Evolutionary conservation across 2,113 vertebrate species (phyloP).

Genomic region (Mystacornis crossleyi): DNA sequence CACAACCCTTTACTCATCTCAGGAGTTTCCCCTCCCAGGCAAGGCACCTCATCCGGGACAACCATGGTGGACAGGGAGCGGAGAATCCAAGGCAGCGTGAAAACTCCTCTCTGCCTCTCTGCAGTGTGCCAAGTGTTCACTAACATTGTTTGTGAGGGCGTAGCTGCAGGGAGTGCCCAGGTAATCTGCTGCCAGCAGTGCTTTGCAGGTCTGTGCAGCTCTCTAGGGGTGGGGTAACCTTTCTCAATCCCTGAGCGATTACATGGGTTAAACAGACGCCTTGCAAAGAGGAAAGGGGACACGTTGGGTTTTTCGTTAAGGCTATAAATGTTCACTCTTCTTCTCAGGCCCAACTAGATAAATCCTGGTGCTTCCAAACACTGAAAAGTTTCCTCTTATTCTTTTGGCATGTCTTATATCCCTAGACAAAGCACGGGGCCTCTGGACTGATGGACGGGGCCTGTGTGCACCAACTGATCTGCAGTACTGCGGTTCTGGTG

Average conservation of each 20-base stretch:
- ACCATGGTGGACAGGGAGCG: rapidly evolving
- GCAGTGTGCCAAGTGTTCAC: rapidly evolving
- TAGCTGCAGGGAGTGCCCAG: not conserved
- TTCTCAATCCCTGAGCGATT: no score
- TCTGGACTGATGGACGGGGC: not conserved
- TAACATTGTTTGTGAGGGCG: not conserved
- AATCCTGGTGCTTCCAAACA: not conserved
- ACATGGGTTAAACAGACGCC: not conserved
- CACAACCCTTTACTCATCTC: not conserved
- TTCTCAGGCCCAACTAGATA: not conserved
- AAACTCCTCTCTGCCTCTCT: not conserved
- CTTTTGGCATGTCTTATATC: no score
- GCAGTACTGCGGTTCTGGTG: not conserved
- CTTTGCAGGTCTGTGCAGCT: constrained; percentile 19
- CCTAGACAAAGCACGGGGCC: not conserved
- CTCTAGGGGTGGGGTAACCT: not conserved
- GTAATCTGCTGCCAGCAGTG: not conserved
- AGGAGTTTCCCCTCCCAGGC: not conserved
- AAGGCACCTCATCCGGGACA: not conserved
- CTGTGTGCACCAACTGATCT: not conserved
- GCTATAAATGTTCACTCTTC: not conserved
- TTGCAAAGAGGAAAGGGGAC: not conserved
- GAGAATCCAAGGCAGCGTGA: not conserved
- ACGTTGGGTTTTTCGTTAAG: not conserved
- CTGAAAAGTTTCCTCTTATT: not conserved